Base-by-base conservation (phyloP, 1,140 invertebrate species). In the Popillia japonica region DNA sequence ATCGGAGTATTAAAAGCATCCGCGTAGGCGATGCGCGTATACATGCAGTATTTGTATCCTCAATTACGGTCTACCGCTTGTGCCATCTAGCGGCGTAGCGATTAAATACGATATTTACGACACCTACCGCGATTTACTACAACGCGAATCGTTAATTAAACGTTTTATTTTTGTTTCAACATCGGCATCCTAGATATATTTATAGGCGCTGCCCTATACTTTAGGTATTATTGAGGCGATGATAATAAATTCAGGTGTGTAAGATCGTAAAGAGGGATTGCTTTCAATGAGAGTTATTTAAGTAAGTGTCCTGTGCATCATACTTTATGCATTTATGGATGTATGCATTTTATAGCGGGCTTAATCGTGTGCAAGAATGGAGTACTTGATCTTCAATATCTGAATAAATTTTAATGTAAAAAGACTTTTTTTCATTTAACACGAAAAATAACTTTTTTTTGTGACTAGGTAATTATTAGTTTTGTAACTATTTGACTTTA, bases 251-350 rank as follows among this genome's bases (percentile, higher is more conserved):
- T 68, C 2, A 68, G 7, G 61, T 27, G 22, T 68, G 9, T 68
- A 68, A 11, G 61, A 22, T 68, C 61, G 22, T 68, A 68, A 68
- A 68, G 61, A 68, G 61, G 61, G 22, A 68, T 68, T 68, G 61
- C 20, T 68, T 68, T 55, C 14, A n/a, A 55, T 14, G 14, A 55
- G n/a, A n/a, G 14, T 14, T n/a, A n/a, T 55, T 55, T 17, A 55
- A 55, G 14, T 17, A 17, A 17, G 48, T 55, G n/a, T 55, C 14
- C 1, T 34, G 27, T 2, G 11, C 14, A 55, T 55, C n/a, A 55
- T 55, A 55, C 6, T 55, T 55, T 55, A 55, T 55, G 14, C 6
- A n/a, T 17, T 55, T 55, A 55, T 55, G 17, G 11, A n/a, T 34
- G 27, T 34, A 14, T 9, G 44, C 17, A 55, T 6, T 55, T 55